Evolutionary conservation across 2,888 invertebrate species (phyloP), one percentile per base, ranked within the genome.

Genomic region (Reticulitermes lucifugus): DNA sequence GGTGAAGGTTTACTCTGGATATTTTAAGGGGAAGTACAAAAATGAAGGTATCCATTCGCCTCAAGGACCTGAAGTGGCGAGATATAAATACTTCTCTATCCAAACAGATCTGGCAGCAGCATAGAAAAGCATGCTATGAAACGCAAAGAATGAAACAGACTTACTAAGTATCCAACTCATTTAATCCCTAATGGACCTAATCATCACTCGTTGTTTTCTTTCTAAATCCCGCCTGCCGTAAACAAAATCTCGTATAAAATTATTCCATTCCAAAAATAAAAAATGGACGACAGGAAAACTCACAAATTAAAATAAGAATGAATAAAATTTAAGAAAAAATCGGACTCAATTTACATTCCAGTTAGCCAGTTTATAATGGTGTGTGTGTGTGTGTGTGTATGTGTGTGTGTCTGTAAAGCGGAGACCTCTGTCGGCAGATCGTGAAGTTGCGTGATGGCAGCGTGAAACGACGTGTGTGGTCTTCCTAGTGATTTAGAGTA

Each of bases 391-490:
- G 35, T 35, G 35, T 35, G 35, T 35, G 35, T 35, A 46, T 51
- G 22, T 43, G 46, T 77, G 79, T 79, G 79, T 79, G 79, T 29
- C 55, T 79, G 79, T 79, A 79, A 79, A 60, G 80, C 60, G 60
- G 80, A 80, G 80, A 80, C 80, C 80, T 80, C 80, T 80, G 80
- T 80, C 80, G 80, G 80, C 80, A 80, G 80, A 60, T 80, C 80
- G 22, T 80, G 59, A 22, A 80, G 80, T 80, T 80, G 80, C 73
- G 73, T 73, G 73, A 73, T 73, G 73, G 73, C 60, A 80, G 80
- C 60, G 80, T 80, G 80, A 80, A 60, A 51, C 80, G 80, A 80
- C 80, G 80, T 80, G 80, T 80, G 80, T 80, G 80, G 80, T 80
- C 80, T 51, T 10, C 51, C 22, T 2, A 2, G n/a, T 0, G 2